Evolutionary conservation across 2,888 invertebrate genomes (phyloP), one percentile per base, ranked within the genome.

Genomic region (Drosophila lacicola): DNA sequence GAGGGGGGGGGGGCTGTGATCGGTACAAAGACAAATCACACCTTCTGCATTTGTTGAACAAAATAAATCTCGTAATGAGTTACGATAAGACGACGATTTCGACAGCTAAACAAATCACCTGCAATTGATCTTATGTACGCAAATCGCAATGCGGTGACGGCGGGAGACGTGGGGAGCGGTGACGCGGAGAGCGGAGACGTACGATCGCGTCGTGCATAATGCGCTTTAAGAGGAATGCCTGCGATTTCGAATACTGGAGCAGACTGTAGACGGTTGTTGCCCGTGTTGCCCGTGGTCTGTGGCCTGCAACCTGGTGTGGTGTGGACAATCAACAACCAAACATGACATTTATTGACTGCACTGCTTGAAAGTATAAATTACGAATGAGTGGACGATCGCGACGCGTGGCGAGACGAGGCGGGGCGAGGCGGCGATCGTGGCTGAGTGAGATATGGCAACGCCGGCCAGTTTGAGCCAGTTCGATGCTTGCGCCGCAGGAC

Each of bases 11-110:
- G 36, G n/a, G 10, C 44, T 47, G 74, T 58, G 82, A 85, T 88
- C 83, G 74, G 90, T 90, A 90, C 88, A 90, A 91, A 91, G 91
- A 91, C 91, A 92, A 92, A 92, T 91, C 90, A 91, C 91, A 91
- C 92, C 91, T 91, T 91, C 91, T 92, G 91, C 91, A 91, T 92
- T 91, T 91, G 91, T 90, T 91, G 91, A 91, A 91, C 92, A 91
- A 91, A 92, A 92, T 92, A 92, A 92, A 91, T 92, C 91, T 92
- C 91, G 91, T 92, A 92, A 92, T 92, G 92, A 92, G 91, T 91
- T 91, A 92, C 91, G 91, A 92, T 92, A 92, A 92, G 91, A 92
- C 91, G 91, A 91, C 91, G 89, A 92, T 92, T 92, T 92, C 91
- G 92, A 92, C 91, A 92, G 92, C 91, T 90, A 91, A 91, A 92